A percentile compares a stretch with the other conserved stretches of the same genome.
phyloP scores from a whole-genome alignment of 2,113 vertebrate species.

The Galeopterus variegatus region DNA sequence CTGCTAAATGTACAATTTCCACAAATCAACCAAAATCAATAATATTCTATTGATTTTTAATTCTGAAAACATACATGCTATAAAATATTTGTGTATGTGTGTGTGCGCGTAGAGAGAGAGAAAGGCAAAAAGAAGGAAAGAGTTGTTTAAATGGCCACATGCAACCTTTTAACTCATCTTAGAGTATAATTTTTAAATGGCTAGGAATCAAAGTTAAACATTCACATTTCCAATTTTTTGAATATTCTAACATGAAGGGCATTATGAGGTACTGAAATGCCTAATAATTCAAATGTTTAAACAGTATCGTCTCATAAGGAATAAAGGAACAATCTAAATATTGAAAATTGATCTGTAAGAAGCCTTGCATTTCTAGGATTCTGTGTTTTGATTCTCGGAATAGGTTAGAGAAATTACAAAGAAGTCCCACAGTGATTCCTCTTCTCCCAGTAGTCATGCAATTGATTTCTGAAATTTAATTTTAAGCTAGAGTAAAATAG shows the following conservation, averaged over 20 bases:
- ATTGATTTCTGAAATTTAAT: slow-evolving; percentile 1
- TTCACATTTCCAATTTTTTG: not conserved
- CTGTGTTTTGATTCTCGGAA: not conserved
- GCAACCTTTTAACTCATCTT: not conserved
- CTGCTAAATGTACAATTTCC: not conserved
- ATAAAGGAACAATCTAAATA: not conserved
- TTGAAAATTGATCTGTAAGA: not conserved
- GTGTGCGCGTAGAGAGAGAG: too few relatives aligned
- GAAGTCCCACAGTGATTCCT: not conserved
- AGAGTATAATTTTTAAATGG: not conserved
- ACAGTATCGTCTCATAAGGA: not conserved
- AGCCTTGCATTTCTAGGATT: not conserved
- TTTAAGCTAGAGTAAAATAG: slow-evolving; percentile 3
- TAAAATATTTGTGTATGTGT: not conserved
- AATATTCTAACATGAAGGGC: not conserved
- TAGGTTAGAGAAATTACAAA: not conserved
- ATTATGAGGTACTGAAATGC: not conserved
- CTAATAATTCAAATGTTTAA: not conserved
- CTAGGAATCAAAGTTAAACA: not conserved
- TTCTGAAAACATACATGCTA: not conserved
- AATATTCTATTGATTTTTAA: not conserved
- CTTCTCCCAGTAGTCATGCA: not conserved
- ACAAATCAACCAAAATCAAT: not conserved
- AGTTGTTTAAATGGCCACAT: not conserved
- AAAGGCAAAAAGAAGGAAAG: not conserved